Conservation (phyloP, 2,113 vertebrate genomes). For the Carettochelys insculpta region DNA sequence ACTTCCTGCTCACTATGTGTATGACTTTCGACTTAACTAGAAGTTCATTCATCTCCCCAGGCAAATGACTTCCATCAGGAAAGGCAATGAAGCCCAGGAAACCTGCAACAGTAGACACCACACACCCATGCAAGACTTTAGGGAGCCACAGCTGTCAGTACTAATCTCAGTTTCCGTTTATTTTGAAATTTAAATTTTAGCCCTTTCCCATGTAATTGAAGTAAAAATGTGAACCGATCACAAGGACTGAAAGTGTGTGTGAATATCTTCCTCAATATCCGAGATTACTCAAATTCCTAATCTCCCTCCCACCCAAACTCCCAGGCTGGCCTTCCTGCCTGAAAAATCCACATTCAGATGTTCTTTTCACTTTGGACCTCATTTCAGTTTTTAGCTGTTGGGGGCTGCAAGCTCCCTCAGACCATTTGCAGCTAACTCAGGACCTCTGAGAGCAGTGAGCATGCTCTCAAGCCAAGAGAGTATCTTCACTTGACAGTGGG, state of each 20-base stretch:
- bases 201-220: background rate
- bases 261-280: rapidly evolving
- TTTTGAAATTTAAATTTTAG: background rate
- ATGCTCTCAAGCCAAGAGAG: rapidly evolving
- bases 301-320: rapidly evolving
- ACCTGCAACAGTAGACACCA: rapidly evolving
- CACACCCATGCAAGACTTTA: background rate
- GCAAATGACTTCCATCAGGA: background rate
- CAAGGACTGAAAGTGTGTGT: rapidly evolving
- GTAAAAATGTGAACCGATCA: background rate
- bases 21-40: background rate
- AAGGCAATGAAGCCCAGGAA: background rate
- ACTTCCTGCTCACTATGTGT: background rate
- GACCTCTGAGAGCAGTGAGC: background rate
- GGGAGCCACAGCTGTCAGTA: background rate
- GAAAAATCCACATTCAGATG: rapidly evolving
- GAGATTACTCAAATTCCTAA: rapidly evolving
- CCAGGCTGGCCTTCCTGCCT: rapidly evolving
- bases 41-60: rapidly evolving
- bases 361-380: rapidly evolving
- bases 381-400: rapidly evolving
- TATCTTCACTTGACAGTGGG: background rate
- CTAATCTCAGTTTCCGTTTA: background rate
- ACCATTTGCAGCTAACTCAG: background rate
- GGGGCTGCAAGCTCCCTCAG: background rate